phyloP scores from a whole-genome alignment of 2,797 vertebrate species.

The Diglossa cyanea region DNA sequence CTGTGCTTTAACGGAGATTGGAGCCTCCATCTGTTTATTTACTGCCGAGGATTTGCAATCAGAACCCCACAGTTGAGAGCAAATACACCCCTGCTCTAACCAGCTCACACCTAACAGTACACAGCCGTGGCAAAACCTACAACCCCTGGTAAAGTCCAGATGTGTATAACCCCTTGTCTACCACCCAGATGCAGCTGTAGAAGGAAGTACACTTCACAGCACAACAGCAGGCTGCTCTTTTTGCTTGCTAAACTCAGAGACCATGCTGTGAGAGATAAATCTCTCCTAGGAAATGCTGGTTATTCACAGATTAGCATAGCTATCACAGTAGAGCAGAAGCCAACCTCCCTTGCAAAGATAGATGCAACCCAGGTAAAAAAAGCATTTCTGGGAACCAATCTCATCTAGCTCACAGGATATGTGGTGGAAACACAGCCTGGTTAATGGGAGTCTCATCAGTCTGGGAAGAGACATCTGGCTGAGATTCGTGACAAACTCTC shows the following conservation, averaged over 20 bases:
- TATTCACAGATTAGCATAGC: not conserved
- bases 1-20: not conserved
- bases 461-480: not conserved
- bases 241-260: not conserved
- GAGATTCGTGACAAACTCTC: slow-evolving; percentile 21
- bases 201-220: not conserved
- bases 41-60: not conserved
- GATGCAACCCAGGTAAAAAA: not conserved
- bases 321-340: not conserved
- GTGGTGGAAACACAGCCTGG: not conserved
- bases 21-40: not conserved
- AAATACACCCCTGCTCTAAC: not conserved
- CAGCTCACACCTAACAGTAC: not conserved
- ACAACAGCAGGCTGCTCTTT: not conserved
- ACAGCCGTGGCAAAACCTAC: not conserved
- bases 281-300: not conserved
- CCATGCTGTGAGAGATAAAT: not conserved
- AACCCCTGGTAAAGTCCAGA: not conserved
- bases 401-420: not conserved
- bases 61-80: rapidly evolving
- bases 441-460: not conserved
- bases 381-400: not conserved
- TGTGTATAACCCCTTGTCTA: not conserved
- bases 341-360: not conserved
- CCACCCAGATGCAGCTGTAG: not conserved